A percentile compares a stretch with the other conserved stretches of the same genome.
Conservation (phyloP, 2,888 invertebrate species). For the Lamellibrachia columna region DNA sequence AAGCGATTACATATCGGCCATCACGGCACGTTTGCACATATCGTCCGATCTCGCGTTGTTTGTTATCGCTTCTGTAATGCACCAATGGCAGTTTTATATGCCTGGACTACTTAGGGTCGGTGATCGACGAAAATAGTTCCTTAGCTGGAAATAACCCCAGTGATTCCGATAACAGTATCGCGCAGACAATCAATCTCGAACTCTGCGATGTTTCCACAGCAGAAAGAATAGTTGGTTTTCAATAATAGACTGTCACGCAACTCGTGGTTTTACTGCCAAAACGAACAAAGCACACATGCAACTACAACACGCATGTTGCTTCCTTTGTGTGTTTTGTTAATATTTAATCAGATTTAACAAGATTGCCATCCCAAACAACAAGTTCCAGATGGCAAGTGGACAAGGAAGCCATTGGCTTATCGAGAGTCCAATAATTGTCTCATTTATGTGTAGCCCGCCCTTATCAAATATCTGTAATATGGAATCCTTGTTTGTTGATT, state of each 20-base stretch:
- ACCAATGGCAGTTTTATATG: constrained; percentile 16
- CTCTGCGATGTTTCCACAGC: not conserved
- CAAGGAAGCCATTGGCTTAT: too few species aligned
- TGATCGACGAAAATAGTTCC: not conserved
- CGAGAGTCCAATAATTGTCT: too few species aligned
- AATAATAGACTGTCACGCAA: not conserved
- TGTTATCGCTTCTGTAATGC: not conserved
- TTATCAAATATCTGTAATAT: too few species aligned
- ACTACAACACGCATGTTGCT: too few species aligned
- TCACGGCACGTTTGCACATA: not conserved
- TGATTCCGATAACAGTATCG: not conserved
- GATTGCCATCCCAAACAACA: too few species aligned
- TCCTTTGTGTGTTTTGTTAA: too few species aligned
- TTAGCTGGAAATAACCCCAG: not conserved
- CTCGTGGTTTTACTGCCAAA: not conserved
- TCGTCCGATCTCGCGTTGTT: not conserved
- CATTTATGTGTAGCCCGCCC: too few species aligned
- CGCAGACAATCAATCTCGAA: not conserved
- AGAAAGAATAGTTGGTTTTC: not conserved
- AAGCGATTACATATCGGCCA: not conserved
- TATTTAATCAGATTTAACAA: too few species aligned
- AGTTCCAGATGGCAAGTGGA: too few species aligned
- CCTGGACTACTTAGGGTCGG: not conserved
- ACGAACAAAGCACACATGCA: too few species aligned
- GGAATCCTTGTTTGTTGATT: too few species aligned